Percentiles rank a stretch among this genome's conserved stretches.
Evolutionary conservation across 1,140 invertebrate species (phyloP).

Genomic region (Lordiphosa mommai): DNA sequence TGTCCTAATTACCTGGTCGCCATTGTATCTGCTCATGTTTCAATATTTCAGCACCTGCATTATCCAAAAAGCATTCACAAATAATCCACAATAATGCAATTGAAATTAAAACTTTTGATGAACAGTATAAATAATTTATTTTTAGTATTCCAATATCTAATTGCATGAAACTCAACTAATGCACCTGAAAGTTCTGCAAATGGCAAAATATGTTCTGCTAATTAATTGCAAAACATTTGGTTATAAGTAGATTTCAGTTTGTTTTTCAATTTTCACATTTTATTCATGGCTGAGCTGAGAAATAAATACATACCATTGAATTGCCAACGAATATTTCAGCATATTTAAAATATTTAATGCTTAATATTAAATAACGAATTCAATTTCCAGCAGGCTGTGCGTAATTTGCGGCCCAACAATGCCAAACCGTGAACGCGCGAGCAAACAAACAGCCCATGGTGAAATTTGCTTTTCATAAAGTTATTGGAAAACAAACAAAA

Average conservation of each 20-base stretch:
- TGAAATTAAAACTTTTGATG: conserved; percentile 12
- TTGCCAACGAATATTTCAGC: conserved; percentile 37
- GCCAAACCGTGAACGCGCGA: conserved; percentile 5
- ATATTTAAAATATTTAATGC: conserved; percentile 33
- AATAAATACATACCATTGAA: conserved; percentile 20
- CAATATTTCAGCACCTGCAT: neutral
- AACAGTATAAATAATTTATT: neutral
- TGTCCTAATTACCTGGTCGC: too few relatives aligned
- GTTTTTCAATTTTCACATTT: neutral
- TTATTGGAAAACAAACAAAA: conserved; percentile 22
- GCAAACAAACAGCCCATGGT: neutral
- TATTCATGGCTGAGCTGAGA: neutral
- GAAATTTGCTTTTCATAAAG: conserved; percentile 23
- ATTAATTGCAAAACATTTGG: conserved; percentile 28
- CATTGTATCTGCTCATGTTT: too few relatives aligned
- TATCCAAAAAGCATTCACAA: conserved; percentile 19
- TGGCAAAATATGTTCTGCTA: conserved; percentile 37
- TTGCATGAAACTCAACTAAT: conserved; percentile 30
- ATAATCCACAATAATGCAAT: conserved; percentile 19
- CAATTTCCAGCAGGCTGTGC: conserved; percentile 29
- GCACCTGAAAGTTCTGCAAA: conserved; percentile 23
- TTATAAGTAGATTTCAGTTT: conserved; percentile 8
- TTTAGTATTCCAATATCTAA: conserved; percentile 3
- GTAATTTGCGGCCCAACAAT: conserved; percentile 24
- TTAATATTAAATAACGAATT: conserved; percentile 34